Base-by-base conservation (phyloP, 1,140 invertebrate species). In the Musca vetustissima region DNA sequence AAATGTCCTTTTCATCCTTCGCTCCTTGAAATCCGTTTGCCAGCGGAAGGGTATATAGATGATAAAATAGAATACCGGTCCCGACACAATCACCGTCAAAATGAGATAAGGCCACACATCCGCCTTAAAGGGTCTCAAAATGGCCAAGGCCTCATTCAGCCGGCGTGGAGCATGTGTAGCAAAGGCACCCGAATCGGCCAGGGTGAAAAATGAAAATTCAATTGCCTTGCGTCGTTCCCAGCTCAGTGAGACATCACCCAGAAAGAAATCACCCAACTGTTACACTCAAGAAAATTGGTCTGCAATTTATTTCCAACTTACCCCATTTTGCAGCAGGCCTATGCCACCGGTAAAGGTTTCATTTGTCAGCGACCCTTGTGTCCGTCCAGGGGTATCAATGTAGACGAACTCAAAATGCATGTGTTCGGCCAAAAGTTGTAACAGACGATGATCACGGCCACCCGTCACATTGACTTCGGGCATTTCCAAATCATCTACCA, bases 131-230 rank as follows among this genome's bases (percentile, higher is more conserved):
- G 90, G 89, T 69, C 89, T 83, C 69, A 91, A 84, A 9, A 91
- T 84, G 6, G 89, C 89, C 13, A 90, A 74, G 3, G 89, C 89
- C 76, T 91, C 89, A 72, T 89, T 91, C 2, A 91, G 80, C 55
- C 85, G 85, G 13, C 88, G 86, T 0, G 89, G 89, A 0, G 89
- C 88, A 71, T 90, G 89, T 1, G 89, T 91, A 1, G 90, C 82
- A 75, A 91, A 91, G 0, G 89, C 89, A 13, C 88, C 89, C 53
- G 88, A 90, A 73, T 91, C 90, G 0, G 88, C 89, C 11, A 91
- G 77, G 1, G 89, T 91, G 52, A 90, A 83, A 73, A 91, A 91
- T 0, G 89, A 89, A 80, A 90, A 91, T 73, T 91, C 89, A 0
- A 90, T 87, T 1, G 86, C 88, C 71, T 87, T 86, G 7, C 86